Conservation (phyloP, 1,140 invertebrate species). For the Aphaenogaster rudis region DNA sequence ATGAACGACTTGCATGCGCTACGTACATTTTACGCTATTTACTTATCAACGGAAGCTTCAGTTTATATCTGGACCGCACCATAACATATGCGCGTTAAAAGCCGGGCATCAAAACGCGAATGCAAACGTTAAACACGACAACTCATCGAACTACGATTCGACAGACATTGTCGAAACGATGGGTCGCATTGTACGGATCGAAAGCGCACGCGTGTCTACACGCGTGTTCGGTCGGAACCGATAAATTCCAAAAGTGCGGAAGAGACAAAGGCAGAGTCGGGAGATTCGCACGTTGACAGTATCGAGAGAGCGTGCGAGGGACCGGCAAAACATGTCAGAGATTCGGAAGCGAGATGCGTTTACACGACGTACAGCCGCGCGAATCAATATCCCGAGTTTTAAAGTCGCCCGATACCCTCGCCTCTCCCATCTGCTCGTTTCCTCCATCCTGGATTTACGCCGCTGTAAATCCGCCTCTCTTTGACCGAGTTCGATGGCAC, state of each 20-base stretch:
- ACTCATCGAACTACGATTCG: slow-evolving; percentile 43
- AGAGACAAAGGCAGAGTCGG: slow-evolving; percentile 31
- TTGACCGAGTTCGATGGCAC: slow-evolving; percentile 22
- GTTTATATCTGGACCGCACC: slow-evolving; percentile 33
- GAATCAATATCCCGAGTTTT: slow-evolving; percentile 64
- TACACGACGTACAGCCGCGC: slow-evolving; percentile 36
- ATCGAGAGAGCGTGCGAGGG: slow-evolving; percentile 33
- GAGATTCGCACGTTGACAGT: slow-evolving; percentile 54
- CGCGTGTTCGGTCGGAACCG: slow-evolving; percentile 30
- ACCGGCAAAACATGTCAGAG: slow-evolving; percentile 61
- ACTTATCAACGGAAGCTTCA: slow-evolving; percentile 53
- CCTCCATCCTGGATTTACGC: slow-evolving; percentile 17
- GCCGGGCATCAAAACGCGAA: slow-evolving; percentile 17
- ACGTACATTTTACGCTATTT: slow-evolving; percentile 33
- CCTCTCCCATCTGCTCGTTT: slow-evolving; percentile 14
- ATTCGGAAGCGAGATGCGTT: slow-evolving; percentile 63
- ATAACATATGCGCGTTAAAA: slow-evolving; percentile 21
- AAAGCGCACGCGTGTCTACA: slow-evolving; percentile 46
- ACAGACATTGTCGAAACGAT: slow-evolving; percentile 40
- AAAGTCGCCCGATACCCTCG: slow-evolving; percentile 42
- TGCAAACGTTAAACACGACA: slow-evolving; percentile 28
- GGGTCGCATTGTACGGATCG: slow-evolving; percentile 35
- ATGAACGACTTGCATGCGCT: slow-evolving; percentile 4
- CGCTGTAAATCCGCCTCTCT: slow-evolving; percentile 35
- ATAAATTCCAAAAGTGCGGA: slow-evolving; percentile 66